phyloP scores from a whole-genome alignment of 2,113 vertebrate genomes.

The Sterrhoptilus dennistouni region DNA sequence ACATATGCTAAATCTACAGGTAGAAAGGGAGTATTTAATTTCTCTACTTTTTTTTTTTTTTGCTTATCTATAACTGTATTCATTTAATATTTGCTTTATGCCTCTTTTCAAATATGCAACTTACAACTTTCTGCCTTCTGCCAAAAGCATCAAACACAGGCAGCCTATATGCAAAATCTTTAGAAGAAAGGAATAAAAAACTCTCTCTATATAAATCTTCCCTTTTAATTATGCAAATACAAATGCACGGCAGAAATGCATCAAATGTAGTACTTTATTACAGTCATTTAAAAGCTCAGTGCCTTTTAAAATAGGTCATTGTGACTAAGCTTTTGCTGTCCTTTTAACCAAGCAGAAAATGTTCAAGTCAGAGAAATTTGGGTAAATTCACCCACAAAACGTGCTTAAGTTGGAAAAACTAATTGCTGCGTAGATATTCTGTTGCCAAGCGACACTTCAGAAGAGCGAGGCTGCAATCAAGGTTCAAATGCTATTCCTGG shows the following conservation, averaged over 20 bases:
- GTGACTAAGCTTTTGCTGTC: not conserved
- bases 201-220: not conserved
- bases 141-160: not conserved
- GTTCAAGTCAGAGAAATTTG: not conserved
- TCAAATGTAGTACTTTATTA: not conserved
- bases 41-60: not conserved
- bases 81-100: not conserved
- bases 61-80: not conserved
- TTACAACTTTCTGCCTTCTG: not conserved
- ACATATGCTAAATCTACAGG: not conserved
- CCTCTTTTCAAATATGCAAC: not conserved
- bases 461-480: not conserved
- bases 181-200: not conserved
- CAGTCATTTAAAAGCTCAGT: not conserved
- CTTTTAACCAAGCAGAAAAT: conserved; percentile 6
- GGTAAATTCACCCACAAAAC: not conserved
- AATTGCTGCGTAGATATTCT: not conserved
- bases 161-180: not conserved
- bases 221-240: not conserved
- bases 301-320: conserved; percentile 19
- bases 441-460: conserved; percentile 18
- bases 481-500: conserved; percentile 3
- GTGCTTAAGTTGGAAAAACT: not conserved
- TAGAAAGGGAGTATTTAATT: not conserved
- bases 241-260: not conserved